Conservation (phyloP, 2,888 invertebrate genomes). For the Andrena bucephala region DNA sequence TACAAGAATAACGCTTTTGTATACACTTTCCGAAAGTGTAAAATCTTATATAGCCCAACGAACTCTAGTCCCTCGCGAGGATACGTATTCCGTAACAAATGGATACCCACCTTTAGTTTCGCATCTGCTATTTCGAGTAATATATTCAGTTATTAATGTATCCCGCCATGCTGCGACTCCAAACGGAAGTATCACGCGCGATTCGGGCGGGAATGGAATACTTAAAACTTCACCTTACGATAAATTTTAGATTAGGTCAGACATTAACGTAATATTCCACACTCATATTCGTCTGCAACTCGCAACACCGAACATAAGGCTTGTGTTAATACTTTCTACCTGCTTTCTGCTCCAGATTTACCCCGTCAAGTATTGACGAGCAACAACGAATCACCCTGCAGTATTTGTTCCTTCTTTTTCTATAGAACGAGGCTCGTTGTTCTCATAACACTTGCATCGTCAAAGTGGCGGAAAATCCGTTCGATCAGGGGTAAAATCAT, state of each 20-base stretch:
- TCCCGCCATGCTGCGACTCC: background rate
- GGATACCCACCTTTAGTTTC: too few species aligned
- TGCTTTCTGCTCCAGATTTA: background rate
- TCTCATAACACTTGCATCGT: conserved; percentile 22
- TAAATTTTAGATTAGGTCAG: background rate
- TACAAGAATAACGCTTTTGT: too few species aligned
- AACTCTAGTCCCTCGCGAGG: too few species aligned
- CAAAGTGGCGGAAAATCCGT: conserved; percentile 21
- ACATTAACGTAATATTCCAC: background rate
- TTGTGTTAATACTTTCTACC: background rate
- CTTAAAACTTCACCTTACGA: background rate
- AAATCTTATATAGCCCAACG: too few species aligned
- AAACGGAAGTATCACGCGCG: background rate
- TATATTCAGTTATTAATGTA: background rate
- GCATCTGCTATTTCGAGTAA: too few species aligned
- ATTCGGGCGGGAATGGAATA: background rate
- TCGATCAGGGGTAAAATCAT: conserved; percentile 38
- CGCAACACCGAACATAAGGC: background rate
- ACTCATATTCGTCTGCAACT: background rate
- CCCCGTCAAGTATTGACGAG: background rate
- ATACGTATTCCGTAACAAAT: too few species aligned
- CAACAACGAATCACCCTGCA: background rate
- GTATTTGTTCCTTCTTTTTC: background rate
- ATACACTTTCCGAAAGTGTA: too few species aligned
- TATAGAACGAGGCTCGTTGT: background rate